A percentile compares a stretch with the other conserved stretches of the same genome.
These are phyloP conservation scores for Mythimna lalbum DNA, from an alignment of 2,888 invertebrate species.

Conservation along the genomic window DNA sequence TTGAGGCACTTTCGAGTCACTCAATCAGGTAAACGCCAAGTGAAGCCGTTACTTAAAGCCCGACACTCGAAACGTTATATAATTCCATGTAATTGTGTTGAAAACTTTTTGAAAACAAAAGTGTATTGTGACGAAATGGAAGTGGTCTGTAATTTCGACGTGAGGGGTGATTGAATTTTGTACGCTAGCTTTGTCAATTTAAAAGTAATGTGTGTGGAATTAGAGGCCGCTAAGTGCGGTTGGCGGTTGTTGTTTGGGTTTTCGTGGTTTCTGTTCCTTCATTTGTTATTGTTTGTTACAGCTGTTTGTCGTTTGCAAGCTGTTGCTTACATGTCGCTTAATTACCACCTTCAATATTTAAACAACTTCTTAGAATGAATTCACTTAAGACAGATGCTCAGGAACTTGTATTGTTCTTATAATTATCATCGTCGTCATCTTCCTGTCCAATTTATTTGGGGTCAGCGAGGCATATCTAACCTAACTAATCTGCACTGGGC, in stretches of 20 bases:
- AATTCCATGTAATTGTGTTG: conserved; percentile 63
- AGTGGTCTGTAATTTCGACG: conserved; percentile 49
- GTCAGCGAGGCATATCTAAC: not conserved
- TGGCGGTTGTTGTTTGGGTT: conserved; percentile 7
- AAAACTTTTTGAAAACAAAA: conserved; percentile 64
- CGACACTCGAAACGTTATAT: conserved; percentile 61
- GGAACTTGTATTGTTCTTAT: not conserved
- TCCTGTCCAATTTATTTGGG: not conserved
- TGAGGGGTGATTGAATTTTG: conserved; percentile 48
- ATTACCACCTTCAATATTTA: not conserved
- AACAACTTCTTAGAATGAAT: not conserved
- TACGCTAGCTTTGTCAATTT: conserved; percentile 47
- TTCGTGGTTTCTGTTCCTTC: conserved; percentile 6
- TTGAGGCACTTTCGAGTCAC: conserved; percentile 75
- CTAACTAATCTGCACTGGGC: no score
- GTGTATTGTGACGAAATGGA: conserved; percentile 63
- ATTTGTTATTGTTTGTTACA: conserved; percentile 16
- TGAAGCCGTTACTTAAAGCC: conserved; percentile 63
- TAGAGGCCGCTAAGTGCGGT: conserved; percentile 32
- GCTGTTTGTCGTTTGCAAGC: conserved; percentile 28
- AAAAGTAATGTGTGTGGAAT: conserved; percentile 32
- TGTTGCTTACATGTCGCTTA: conserved; percentile 13
- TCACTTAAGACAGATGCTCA: no score
- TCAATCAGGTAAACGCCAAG: conserved; percentile 74
- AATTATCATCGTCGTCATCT: not conserved